Conservation (phyloP, 92 coral and sea anemone genomes). For the Plumapathes pennacea region DNA sequence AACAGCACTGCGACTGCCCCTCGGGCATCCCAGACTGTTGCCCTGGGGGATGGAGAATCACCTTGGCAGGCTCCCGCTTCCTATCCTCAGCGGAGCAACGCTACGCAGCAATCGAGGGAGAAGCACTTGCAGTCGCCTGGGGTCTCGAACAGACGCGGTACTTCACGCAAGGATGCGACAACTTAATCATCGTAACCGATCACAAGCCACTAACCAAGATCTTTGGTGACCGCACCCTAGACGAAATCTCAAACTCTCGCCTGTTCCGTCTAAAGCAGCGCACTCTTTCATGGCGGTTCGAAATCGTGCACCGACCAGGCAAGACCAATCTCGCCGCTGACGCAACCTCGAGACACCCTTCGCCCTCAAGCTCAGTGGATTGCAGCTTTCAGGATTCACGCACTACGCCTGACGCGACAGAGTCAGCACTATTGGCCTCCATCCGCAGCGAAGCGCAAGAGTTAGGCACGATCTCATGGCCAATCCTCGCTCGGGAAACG, state of each 20-base stretch:
- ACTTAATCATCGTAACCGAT: constrained; percentile 21
- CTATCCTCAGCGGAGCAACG: constrained; percentile 63
- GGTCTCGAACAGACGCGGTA: constrained; percentile 59
- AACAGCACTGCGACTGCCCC: constrained; percentile 68
- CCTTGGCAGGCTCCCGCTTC: constrained; percentile 67
- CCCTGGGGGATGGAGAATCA: constrained; percentile 64
- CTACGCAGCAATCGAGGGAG: constrained; percentile 67
- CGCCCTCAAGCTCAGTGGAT: constrained; percentile 3
- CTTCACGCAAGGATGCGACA: constrained; percentile 66
- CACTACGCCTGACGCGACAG: not conserved
- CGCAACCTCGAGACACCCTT: constrained; percentile 38
- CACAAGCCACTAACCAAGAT: constrained; percentile 51
- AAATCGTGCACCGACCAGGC: constrained; percentile 24
- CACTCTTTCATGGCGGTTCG: constrained; percentile 28
- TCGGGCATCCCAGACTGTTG: constrained; percentile 64
- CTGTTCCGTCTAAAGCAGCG: constrained; percentile 42
- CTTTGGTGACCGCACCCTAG: constrained; percentile 47
- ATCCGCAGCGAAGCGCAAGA: constrained; percentile 7
- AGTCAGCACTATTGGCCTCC: constrained; percentile 10
- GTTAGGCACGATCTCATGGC: constrained; percentile 6
- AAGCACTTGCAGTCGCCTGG: constrained; percentile 70
- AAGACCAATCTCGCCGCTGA: constrained; percentile 39
- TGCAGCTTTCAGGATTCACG: not conserved
- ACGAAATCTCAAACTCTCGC: constrained; percentile 46
- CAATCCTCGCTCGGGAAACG: constrained; percentile 10